Conservation (phyloP, 64 coral and sea anemone species). For the Orbicella faveolata region DNA sequence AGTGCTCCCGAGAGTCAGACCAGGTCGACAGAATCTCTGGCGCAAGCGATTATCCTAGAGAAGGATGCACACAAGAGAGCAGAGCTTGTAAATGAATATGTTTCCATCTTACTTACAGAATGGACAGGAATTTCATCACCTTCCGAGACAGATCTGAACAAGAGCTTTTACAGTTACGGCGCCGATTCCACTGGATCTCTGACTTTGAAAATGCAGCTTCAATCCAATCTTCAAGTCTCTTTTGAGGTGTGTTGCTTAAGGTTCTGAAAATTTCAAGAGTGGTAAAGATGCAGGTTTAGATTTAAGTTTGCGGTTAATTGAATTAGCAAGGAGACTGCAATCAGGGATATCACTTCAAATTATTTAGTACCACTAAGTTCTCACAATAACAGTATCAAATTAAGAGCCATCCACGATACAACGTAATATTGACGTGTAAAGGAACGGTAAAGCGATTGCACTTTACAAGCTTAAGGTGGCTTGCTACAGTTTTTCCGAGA, state of each 20-base stretch:
- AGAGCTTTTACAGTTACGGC: constrained; percentile 56
- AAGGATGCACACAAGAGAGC: constrained; percentile 14
- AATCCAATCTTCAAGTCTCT: constrained; percentile 15
- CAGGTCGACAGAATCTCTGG: constrained; percentile 3
- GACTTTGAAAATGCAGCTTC: constrained; percentile 40
- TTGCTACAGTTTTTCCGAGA: too few relatives aligned
- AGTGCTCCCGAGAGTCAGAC: background rate
- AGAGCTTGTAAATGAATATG: constrained; percentile 19
- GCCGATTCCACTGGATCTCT: constrained; percentile 48
- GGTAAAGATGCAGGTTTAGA: too few relatives aligned
- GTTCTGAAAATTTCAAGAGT: background rate
- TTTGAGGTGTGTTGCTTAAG: constrained; percentile 32
- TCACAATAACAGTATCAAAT: too few relatives aligned
- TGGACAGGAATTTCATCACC: constrained; percentile 38
- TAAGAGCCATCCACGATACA: too few relatives aligned
- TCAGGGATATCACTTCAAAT: too few relatives aligned
- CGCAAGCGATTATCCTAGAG: constrained; percentile 24
- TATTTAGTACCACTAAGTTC: too few relatives aligned
- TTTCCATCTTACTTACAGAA: background rate
- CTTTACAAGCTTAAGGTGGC: too few relatives aligned
- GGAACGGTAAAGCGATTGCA: too few relatives aligned
- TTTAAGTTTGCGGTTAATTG: too few relatives aligned
- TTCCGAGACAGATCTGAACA: constrained; percentile 48
- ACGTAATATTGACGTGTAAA: too few relatives aligned
- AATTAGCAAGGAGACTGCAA: too few relatives aligned